Evolutionary conservation across 1,140 invertebrate genomes (phyloP).

Genomic region (Rhopalosiphum maidis): DNA sequence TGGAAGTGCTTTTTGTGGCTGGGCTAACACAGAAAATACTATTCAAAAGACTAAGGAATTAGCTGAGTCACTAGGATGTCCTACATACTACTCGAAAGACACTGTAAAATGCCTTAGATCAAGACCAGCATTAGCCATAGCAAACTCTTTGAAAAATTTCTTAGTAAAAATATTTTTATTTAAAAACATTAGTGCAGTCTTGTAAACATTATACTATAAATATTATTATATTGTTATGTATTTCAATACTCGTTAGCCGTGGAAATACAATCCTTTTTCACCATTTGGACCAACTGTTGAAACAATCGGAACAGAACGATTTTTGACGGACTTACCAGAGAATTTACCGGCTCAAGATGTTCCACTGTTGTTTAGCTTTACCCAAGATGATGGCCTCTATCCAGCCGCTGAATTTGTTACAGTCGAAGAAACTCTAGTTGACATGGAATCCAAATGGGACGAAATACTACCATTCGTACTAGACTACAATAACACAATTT

Average conservation of each 20-base stretch:
- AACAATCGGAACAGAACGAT: conserved; percentile 64
- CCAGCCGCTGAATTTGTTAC: conserved; percentile 63
- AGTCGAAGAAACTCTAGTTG: conserved; percentile 63
- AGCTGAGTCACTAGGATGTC: conserved; percentile 74
- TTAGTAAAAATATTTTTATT: conserved; percentile 15
- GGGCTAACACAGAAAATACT: conserved; percentile 73
- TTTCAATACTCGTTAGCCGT: conserved; percentile 62
- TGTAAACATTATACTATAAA: background rate
- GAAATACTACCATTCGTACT: conserved; percentile 68
- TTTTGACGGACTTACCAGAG: conserved; percentile 68
- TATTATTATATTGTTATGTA: background rate
- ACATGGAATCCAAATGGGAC: conserved; percentile 69
- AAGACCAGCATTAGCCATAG: conserved; percentile 68
- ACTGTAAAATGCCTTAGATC: conserved; percentile 76
- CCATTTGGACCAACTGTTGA: conserved; percentile 71
- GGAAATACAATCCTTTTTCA: conserved; percentile 68
- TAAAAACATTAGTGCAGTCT: background rate
- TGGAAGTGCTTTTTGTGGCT: conserved; percentile 75
- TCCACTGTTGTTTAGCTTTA: conserved; percentile 63
- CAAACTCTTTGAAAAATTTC: conserved; percentile 60
- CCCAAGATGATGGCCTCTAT: conserved; percentile 63
- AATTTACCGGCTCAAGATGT: conserved; percentile 64
- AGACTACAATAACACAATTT: conserved; percentile 70
- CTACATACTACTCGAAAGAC: conserved; percentile 66
- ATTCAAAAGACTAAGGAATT: conserved; percentile 73